Evolutionary conservation across 2,113 vertebrate genomes (phyloP).

Genomic region (Mirza zaza): DNA sequence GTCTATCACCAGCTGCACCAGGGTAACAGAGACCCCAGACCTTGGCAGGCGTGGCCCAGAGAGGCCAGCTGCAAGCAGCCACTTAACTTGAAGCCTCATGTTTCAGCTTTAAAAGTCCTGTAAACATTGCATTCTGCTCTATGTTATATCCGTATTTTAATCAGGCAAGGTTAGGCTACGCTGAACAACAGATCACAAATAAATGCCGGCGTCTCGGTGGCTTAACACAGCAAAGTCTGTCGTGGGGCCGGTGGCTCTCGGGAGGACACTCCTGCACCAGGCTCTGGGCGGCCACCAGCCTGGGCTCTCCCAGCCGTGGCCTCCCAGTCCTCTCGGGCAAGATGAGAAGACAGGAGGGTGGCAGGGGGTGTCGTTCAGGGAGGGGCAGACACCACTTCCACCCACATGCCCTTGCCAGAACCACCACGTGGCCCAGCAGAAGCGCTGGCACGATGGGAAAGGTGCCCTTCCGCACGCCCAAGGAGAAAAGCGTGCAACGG

Average conservation of each 20-base stretch:
- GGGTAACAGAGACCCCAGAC: background rate
- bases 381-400: background rate
- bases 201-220: accelerated
- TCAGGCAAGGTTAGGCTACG: background rate
- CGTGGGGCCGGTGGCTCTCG: background rate
- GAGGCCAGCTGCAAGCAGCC: background rate
- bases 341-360: background rate
- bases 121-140: background rate
- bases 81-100: background rate
- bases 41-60: background rate
- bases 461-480: background rate
- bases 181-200: background rate
- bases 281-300: background rate
- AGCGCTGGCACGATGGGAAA: background rate
- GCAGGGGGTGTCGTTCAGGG: background rate
- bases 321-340: background rate
- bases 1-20: background rate
- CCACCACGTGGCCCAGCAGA: no score
- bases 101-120: background rate
- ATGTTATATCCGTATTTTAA: background rate
- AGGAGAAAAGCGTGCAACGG: background rate
- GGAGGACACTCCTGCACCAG: no score
- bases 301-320: background rate
- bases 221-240: background rate
- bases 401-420: background rate